phyloP scores from a whole-genome alignment of 2,888 invertebrate species.

The Lepeophtheirus nordmannii region DNA sequence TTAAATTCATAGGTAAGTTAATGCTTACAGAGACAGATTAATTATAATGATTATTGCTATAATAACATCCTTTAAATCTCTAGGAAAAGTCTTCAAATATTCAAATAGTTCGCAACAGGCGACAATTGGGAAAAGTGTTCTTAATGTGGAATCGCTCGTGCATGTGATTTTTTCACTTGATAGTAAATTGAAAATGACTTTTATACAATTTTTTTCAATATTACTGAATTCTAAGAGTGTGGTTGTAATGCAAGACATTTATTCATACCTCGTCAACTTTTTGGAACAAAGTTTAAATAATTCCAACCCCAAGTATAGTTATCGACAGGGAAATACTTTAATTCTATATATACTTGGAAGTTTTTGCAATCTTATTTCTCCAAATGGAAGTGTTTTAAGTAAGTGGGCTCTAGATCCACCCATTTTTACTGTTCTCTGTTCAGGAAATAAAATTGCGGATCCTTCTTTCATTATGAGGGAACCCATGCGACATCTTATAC shows the following conservation, averaged over 20 bases:
- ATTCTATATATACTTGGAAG: neutral
- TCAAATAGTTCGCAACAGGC: conserved; percentile 2
- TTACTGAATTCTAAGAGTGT: conserved; percentile 13
- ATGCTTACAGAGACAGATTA: neutral
- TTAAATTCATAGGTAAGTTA: conserved; percentile 1
- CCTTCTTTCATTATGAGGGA: neutral
- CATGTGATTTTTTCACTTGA: neutral
- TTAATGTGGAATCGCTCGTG: neutral
- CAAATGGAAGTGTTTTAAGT: conserved; percentile 11
- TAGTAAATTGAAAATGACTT: neutral
- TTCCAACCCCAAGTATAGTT: neutral
- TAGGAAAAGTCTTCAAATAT: neutral
- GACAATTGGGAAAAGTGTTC: neutral
- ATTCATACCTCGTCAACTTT: neutral
- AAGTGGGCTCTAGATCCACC: conserved; percentile 22
- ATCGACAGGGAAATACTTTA: neutral
- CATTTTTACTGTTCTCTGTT: conserved; percentile 7
- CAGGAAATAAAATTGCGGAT: neutral
- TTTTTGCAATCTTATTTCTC: neutral
- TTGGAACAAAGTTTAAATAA: neutral
- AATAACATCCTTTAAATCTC: too few species aligned
- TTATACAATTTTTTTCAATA: neutral
- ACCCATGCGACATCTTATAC: conserved; percentile 7
- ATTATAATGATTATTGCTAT: neutral
- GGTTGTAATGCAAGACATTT: conserved; percentile 5